Percentiles rank a stretch among this genome's conserved stretches.
phyloP scores from a whole-genome alignment of 2,113 vertebrate genomes.

The Campylomormyrus tamandua region DNA sequence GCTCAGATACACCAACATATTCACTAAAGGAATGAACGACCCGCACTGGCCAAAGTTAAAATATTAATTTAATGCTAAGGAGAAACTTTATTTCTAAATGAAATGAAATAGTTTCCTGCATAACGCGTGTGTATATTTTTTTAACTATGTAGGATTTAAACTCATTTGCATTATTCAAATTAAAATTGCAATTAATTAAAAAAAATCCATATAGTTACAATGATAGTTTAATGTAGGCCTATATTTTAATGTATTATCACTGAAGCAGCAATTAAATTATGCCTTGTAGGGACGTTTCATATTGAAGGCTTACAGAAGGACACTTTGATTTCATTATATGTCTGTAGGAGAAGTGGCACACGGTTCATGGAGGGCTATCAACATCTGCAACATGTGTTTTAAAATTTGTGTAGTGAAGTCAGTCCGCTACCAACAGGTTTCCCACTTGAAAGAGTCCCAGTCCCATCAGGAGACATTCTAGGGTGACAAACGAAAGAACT shows the following conservation, averaged over 20 bases:
- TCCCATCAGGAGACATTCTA: neutral
- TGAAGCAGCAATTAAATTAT: neutral
- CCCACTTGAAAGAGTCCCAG: conserved; percentile 15
- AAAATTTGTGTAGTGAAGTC: neutral
- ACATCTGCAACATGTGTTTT: neutral
- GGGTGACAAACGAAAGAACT: neutral
- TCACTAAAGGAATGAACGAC: neutral
- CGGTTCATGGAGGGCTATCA: neutral
- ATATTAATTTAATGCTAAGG: neutral
- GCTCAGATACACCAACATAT: neutral
- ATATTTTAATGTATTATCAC: neutral
- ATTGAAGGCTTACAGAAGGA: neutral
- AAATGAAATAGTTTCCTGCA: neutral
- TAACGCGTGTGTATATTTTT: neutral
- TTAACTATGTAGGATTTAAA: neutral
- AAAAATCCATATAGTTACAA: neutral
- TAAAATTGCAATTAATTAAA: neutral
- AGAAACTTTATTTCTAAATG: neutral
- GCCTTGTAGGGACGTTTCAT: neutral
- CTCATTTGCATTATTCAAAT: neutral
- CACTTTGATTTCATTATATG: neutral
- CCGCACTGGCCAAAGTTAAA: neutral
- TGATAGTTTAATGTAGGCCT: neutral
- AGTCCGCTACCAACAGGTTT: neutral
- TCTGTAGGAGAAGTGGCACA: neutral